phyloP scores from a whole-genome alignment of 2,797 vertebrate species.

The Poecilia picta region DNA sequence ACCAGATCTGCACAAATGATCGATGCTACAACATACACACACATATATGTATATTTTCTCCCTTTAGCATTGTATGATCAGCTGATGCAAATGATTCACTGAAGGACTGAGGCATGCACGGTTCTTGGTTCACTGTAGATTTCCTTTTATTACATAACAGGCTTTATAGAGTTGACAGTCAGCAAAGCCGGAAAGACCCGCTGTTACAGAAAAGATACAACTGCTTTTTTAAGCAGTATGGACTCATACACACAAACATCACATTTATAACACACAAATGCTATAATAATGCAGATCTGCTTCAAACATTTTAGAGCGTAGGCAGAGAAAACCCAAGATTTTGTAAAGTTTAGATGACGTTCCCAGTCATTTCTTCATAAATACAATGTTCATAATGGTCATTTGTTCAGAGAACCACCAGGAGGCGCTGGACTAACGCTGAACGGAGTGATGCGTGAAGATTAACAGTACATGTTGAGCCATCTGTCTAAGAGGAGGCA shows the following conservation, averaged over 20 bases:
- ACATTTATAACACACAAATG: conserved; percentile 36
- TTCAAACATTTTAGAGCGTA: not conserved
- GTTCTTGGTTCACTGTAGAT: conserved; percentile 49
- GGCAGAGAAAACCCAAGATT: not conserved
- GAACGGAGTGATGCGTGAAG: not conserved
- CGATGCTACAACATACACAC: not conserved
- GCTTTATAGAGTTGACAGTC: conserved; percentile 60
- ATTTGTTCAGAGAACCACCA: conserved; percentile 34
- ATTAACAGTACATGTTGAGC: conserved; percentile 23
- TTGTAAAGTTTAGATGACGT: not conserved
- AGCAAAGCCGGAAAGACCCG: conserved; percentile 39
- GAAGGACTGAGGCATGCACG: conserved; percentile 19
- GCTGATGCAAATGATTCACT: not conserved
- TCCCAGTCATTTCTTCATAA: not conserved
- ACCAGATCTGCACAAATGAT: not conserved
- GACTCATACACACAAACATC: conserved; percentile 44
- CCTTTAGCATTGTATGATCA: not conserved
- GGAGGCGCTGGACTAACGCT: conserved; percentile 40
- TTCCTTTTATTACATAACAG: conserved; percentile 75
- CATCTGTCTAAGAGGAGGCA: conserved; percentile 34
- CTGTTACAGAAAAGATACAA: conserved; percentile 39
- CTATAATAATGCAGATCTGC: conserved; percentile 32
- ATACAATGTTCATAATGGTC: not conserved
- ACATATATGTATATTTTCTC: not conserved
- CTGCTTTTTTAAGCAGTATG: conserved; percentile 44